Percentiles rank a stretch among this genome's conserved stretches.
Conservation (phyloP, 2,113 vertebrate species). For the Paradisaea rubra region DNA sequence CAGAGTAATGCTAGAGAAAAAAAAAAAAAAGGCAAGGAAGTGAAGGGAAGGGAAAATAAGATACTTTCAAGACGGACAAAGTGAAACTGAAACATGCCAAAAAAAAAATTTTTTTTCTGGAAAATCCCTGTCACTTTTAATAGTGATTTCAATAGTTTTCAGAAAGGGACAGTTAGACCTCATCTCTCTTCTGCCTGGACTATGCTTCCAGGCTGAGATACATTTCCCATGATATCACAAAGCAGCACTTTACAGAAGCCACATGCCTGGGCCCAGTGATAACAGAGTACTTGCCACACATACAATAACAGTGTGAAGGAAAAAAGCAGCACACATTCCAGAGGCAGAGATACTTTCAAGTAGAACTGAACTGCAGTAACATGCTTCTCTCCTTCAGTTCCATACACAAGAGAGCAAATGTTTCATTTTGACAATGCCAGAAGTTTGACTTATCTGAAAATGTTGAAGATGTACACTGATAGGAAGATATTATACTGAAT, state of each 20-base stretch:
- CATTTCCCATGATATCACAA: not conserved
- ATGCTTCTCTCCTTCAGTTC: not conserved
- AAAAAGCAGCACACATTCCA: not conserved
- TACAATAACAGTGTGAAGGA: fast-evolving
- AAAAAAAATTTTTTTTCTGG: not conserved
- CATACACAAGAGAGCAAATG: not conserved
- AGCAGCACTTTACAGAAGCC: not conserved
- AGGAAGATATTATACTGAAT: not conserved
- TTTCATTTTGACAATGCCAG: not conserved
- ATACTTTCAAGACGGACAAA: not conserved
- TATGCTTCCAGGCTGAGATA: not conserved
- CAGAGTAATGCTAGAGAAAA: not conserved
- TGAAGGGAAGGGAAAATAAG: not conserved
- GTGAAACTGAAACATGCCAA: not conserved
- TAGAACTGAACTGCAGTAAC: not conserved
- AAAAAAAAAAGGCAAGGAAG: too few species aligned
- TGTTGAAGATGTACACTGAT: fast-evolving
- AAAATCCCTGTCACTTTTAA: not conserved
- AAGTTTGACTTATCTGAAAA: not conserved
- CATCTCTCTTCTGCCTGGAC: not conserved
- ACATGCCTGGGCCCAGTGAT: not conserved
- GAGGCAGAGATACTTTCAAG: not conserved
- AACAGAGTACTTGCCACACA: not conserved
- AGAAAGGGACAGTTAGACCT: not conserved
- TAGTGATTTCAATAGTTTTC: not conserved